Conservation (phyloP, 2,888 invertebrate species). For the Drosophila imparisetae region DNA sequence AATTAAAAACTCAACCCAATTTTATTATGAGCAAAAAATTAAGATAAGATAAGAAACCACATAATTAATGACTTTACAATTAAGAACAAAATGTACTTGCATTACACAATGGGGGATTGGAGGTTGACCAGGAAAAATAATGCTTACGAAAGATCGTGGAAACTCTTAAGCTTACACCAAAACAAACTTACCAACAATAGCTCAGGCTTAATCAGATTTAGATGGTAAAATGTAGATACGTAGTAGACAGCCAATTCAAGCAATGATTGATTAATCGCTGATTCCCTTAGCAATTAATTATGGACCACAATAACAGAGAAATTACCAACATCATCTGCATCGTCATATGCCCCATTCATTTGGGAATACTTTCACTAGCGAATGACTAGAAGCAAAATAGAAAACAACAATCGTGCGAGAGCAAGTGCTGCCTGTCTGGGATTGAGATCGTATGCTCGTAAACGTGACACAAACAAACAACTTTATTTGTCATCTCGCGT, state of each 20-base stretch:
- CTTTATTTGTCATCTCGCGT: conserved; percentile 64
- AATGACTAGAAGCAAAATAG: conserved; percentile 75
- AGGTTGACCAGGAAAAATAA: background rate
- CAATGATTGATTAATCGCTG: background rate
- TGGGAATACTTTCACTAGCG: conserved; percentile 71
- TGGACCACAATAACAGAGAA: background rate
- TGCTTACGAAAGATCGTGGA: background rate
- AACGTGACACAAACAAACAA: conserved; percentile 74
- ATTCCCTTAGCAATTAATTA: background rate
- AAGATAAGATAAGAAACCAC: background rate
- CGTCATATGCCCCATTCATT: conserved; percentile 31
- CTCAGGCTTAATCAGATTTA: background rate
- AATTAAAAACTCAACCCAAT: background rate
- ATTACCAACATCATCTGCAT: conserved; percentile 31
- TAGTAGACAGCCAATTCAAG: background rate
- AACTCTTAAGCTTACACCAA: background rate
- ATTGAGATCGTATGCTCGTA: conserved; percentile 59
- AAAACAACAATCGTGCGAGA: conserved; percentile 59
- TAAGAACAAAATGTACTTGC: background rate
- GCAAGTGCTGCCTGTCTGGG: conserved; percentile 22
- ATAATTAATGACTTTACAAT: background rate
- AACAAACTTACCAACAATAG: background rate
- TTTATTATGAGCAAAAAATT: background rate
- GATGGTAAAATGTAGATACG: background rate
- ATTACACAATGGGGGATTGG: background rate